phyloP scores from a whole-genome alignment of 2,113 vertebrate species.

The Onychostoma macrolepis region DNA sequence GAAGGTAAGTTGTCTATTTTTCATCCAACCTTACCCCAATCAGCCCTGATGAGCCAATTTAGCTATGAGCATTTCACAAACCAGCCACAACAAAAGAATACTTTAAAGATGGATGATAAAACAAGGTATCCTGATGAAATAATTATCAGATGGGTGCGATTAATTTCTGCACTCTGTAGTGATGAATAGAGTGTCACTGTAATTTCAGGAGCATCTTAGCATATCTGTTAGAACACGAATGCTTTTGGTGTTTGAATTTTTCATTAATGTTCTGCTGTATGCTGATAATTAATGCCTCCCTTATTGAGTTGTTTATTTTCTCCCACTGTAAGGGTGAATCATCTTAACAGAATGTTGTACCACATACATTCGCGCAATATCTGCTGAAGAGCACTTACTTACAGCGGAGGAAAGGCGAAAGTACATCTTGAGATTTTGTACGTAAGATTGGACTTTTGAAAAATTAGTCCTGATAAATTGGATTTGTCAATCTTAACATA shows the following conservation, averaged over 20 bases:
- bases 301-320: conserved; percentile 44
- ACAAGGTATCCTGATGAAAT: conserved; percentile 67
- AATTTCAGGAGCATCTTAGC: conserved; percentile 60
- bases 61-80: conserved; percentile 52
- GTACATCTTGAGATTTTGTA: not conserved
- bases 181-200: conserved; percentile 66
- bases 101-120: conserved; percentile 60
- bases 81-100: conserved; percentile 39
- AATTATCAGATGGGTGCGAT: conserved; percentile 55
- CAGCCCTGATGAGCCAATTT: conserved; percentile 60
- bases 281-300: conserved; percentile 56
- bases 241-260: conserved; percentile 57
- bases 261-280: conserved; percentile 46
- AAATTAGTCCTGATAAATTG: not conserved
- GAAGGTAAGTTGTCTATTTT: conserved; percentile 55
- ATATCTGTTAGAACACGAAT: conserved; percentile 60
- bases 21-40: conserved; percentile 55
- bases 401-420: not conserved
- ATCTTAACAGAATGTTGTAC: conserved; percentile 40
- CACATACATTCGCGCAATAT: conserved; percentile 45
- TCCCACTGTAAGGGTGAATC: conserved; percentile 51
- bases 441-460: not conserved
- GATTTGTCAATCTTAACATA: not conserved
- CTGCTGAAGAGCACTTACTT: conserved; percentile 28
- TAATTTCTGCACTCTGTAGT: conserved; percentile 49